Evolutionary conservation across 2,888 invertebrate species (phyloP).

Genomic region (Eupithecia exiguata): DNA sequence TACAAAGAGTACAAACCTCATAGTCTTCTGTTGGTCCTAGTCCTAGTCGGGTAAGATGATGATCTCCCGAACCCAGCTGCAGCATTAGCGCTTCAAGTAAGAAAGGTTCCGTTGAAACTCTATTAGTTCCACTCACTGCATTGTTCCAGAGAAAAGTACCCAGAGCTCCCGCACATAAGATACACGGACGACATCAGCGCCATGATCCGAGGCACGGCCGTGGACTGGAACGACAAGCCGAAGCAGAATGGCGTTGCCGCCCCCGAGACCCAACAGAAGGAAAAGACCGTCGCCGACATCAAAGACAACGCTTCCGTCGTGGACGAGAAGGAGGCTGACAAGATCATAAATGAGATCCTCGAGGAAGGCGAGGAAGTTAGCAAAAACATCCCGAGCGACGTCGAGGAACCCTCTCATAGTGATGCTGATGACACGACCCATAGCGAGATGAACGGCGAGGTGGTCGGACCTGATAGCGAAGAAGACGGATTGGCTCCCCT

Average conservation of each 20-base stretch:
- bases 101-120: no score
- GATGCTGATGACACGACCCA: slow-evolving; percentile 39
- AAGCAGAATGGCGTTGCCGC: slow-evolving; percentile 9
- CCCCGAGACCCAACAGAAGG: slow-evolving; percentile 28
- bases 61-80: no score
- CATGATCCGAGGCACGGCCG: slow-evolving; percentile 16
- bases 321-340: slow-evolving; percentile 36
- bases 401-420: slow-evolving; percentile 37
- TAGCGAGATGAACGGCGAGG: slow-evolving; percentile 46
- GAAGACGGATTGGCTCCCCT: slow-evolving; percentile 31
- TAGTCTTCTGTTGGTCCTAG: no score
- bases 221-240: slow-evolving; percentile 8
- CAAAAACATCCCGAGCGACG: slow-evolving; percentile 32
- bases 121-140: not conserved
- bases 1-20: no score
- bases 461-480: slow-evolving; percentile 45
- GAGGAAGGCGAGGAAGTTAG: slow-evolving; percentile 37
- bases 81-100: no score
- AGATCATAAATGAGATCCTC: slow-evolving; percentile 31
- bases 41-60: no score
- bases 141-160: slow-evolving; percentile 60
- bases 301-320: slow-evolving; percentile 27
- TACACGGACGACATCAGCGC: slow-evolving; percentile 51
- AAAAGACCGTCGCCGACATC: slow-evolving; percentile 32
- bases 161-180: slow-evolving; percentile 51